Conservation (phyloP, 1,140 invertebrate species). For the Odontomachus brunneus region DNA sequence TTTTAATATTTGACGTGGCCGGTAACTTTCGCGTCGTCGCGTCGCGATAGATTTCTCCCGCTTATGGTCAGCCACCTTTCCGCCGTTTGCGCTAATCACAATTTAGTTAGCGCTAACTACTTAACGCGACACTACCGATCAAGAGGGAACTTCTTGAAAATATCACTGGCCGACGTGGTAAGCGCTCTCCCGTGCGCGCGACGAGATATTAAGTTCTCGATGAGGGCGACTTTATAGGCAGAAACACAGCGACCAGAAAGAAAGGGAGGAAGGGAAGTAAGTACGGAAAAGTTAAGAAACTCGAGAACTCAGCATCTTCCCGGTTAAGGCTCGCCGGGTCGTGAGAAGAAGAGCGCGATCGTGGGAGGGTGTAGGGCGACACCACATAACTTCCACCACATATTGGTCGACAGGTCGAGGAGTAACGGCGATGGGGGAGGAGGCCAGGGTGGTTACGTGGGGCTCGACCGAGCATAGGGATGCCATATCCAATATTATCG, state of each 20-base stretch:
- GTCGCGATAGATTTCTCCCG: background rate
- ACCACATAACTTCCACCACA: slow-evolving; percentile 70
- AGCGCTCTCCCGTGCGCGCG: slow-evolving; percentile 5
- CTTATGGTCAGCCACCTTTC: background rate
- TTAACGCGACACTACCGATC: slow-evolving; percentile 43
- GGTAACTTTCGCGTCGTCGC: background rate
- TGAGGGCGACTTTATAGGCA: slow-evolving; percentile 66
- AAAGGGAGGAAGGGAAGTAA: slow-evolving; percentile 55
- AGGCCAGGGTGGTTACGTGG: slow-evolving; percentile 60
- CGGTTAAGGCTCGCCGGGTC: slow-evolving; percentile 21
- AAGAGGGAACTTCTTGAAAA: slow-evolving; percentile 64
- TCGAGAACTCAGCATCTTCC: slow-evolving; percentile 72
- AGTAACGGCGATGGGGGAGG: slow-evolving; percentile 32
- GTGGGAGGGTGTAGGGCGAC: slow-evolving; percentile 59
- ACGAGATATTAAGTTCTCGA: slow-evolving; percentile 69
- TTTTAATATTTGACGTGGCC: background rate
- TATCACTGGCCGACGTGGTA: slow-evolving; percentile 46
- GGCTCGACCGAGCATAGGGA: slow-evolving; percentile 31
- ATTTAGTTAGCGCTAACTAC: background rate
- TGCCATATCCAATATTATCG: slow-evolving; percentile 75
- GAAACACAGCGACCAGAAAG: slow-evolving; percentile 34
- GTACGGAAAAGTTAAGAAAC: slow-evolving; percentile 72
- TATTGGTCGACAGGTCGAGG: slow-evolving; percentile 67
- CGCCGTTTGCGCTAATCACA: background rate
- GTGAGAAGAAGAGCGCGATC: slow-evolving; percentile 1